Conservation (phyloP, 1,140 invertebrate genomes). For the Euglossa dilemma region DNA sequence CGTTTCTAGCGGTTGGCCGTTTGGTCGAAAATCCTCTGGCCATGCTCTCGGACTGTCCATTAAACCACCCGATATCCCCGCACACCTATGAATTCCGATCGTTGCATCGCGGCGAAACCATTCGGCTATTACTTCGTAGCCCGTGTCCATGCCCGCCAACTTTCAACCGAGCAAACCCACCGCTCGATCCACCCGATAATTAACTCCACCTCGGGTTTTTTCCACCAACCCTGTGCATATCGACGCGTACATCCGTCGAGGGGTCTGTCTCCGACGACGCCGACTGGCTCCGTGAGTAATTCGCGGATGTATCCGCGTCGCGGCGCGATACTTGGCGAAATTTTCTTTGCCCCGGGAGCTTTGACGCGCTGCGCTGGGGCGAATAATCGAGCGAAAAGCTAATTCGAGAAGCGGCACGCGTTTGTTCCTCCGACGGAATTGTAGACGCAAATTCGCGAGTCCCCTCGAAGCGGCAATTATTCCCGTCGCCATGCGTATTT, state of each 20-base stretch:
- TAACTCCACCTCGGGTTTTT: neutral
- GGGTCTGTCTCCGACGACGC: too few relatives aligned
- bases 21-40: neutral
- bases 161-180: neutral
- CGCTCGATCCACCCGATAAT: neutral
- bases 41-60: neutral
- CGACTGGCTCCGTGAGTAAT: too few relatives aligned
- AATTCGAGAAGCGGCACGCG: neutral
- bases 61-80: neutral
- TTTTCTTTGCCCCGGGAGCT: neutral
- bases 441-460: neutral
- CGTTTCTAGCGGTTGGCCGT: neutral
- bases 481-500: slow-evolving; percentile 5
- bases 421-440: slow-evolving; percentile 6
- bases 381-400: slow-evolving; percentile 10
- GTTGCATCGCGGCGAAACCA: neutral
- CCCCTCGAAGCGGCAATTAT: slow-evolving; percentile 11
- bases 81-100: neutral
- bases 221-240: too few relatives aligned
- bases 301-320: too few relatives aligned
- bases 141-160: neutral
- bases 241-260: too few relatives aligned
- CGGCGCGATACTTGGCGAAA: neutral
- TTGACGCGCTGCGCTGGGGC: neutral
- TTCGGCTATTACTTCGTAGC: neutral